Base-by-base conservation (phyloP, 2,113 vertebrate species). In the Oceanites oceanicus region DNA sequence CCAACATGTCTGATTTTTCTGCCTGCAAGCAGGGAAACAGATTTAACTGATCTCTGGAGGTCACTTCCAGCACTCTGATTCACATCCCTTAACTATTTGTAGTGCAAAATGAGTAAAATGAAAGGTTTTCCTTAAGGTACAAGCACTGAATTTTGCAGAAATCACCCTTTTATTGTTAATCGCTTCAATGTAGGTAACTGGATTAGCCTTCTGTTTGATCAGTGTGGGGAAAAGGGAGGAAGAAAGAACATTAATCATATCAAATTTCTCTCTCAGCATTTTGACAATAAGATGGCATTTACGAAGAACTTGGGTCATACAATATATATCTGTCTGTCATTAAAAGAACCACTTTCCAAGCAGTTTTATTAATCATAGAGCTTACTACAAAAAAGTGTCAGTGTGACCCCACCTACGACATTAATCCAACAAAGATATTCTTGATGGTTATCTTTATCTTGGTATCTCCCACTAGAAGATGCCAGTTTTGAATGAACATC, bases 211-310 rank as follows among this genome's bases (percentile, higher is more conserved):
- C 50, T 79, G 38, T 75, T 87, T 93, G 89, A 96, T 74, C 68
- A 66, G 77, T 40, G 34, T 82, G 25, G 55, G 44, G 50, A 62
- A 93, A 90, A 78, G 34, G 38, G 82, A 92, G 55, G 52, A 77
- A 75, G 77, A 55, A 78, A 79, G 67, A 58, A 53, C 79, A 90
- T 96, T 90, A 94, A 90, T 94, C 81, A 85, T 49, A 89, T 38
- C 76, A 85, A 53, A 86, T 85, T 77, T 77, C 72, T 71, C 65
- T 58, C 38, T 76, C 86, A 86, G 95, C 88, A 85, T 72, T 92
- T 94, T 90, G 91, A 86, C 91, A 95, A 94, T 85, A 94, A 91
- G 58, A 84, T 89, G 82, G 58, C 76, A 87, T 95, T 95, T 95
- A 92, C 13, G 5, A 87, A 95, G 85, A 92, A 58, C 86, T 92